These are phyloP conservation scores for Catocala fraxini DNA, from an alignment of 2,888 invertebrate genomes.

Conservation along the genomic window DNA sequence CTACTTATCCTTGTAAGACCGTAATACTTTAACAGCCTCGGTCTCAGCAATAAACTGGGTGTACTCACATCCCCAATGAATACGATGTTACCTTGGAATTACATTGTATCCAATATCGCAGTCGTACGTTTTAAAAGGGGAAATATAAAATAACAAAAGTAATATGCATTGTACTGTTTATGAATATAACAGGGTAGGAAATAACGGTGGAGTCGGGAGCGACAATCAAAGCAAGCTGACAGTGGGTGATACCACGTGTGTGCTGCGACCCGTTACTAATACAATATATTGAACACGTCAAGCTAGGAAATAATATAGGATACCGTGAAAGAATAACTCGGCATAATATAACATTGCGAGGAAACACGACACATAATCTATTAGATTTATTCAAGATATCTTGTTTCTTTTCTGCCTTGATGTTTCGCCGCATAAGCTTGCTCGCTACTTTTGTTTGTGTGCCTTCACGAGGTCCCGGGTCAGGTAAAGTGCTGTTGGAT, in stretches of 20 bases:
- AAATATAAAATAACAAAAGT: conserved; percentile 31
- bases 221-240: conserved; percentile 59
- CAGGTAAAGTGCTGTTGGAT: too few relatives aligned
- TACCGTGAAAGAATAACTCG: conserved; percentile 39
- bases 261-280: conserved; percentile 72
- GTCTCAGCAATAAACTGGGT: conserved; percentile 9
- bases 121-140: conserved; percentile 20
- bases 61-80: conserved; percentile 1
- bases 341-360: conserved; percentile 10
- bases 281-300: conserved; percentile 72
- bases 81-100: neutral
- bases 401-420: neutral
- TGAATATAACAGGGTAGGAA: conserved; percentile 40
- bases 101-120: conserved; percentile 5
- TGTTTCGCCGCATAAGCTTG: too few relatives aligned
- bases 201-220: conserved; percentile 40
- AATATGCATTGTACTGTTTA: conserved; percentile 34
- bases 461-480: too few relatives aligned
- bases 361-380: conserved; percentile 12
- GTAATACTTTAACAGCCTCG: conserved; percentile 10
- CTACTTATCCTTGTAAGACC: neutral
- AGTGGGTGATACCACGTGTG: conserved; percentile 58
- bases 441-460: too few relatives aligned
- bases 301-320: conserved; percentile 53
- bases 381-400: conserved; percentile 11